phyloP scores from a whole-genome alignment of 2,888 invertebrate genomes.

The Cyaniris semiargus region DNA sequence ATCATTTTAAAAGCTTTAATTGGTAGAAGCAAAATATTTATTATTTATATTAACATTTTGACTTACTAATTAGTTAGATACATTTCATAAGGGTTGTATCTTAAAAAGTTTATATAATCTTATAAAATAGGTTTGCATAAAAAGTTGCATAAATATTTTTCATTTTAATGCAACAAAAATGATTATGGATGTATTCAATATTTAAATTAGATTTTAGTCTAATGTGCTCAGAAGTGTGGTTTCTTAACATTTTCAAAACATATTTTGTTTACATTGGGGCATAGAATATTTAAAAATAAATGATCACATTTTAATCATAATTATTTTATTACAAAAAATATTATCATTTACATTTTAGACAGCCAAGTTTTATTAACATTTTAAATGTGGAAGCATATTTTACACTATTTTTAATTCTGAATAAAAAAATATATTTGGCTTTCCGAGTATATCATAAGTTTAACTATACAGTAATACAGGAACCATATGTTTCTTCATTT shows the following conservation, averaged over 20 bases:
- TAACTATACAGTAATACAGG: background rate
- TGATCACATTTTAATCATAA: conserved; percentile 5
- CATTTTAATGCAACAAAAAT: background rate
- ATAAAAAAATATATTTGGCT: conserved; percentile 25
- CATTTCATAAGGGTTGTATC: no score
- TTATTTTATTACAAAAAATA: conserved; percentile 28
- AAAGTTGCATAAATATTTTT: background rate
- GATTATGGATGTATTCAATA: background rate
- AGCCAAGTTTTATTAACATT: conserved; percentile 20
- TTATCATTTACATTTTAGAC: conserved; percentile 26
- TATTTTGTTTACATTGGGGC: background rate
- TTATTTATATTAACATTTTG: no score
- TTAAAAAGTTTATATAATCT: no score
- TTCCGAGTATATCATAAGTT: conserved; percentile 9
- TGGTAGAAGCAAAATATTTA: background rate
- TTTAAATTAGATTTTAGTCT: background rate
- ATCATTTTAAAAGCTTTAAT: background rate
- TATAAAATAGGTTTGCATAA: no score
- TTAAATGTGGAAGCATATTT: conserved; percentile 22
- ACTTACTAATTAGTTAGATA: no score
- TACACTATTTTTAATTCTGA: conserved; percentile 18
- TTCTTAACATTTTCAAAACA: background rate
- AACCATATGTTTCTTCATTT: conserved; percentile 2
- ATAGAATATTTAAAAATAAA: background rate
- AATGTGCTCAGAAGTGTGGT: background rate